Evolutionary conservation across 1,140 invertebrate species (phyloP), one percentile per base, ranked within the genome.

Genomic region (Drosophila kanapiae): DNA sequence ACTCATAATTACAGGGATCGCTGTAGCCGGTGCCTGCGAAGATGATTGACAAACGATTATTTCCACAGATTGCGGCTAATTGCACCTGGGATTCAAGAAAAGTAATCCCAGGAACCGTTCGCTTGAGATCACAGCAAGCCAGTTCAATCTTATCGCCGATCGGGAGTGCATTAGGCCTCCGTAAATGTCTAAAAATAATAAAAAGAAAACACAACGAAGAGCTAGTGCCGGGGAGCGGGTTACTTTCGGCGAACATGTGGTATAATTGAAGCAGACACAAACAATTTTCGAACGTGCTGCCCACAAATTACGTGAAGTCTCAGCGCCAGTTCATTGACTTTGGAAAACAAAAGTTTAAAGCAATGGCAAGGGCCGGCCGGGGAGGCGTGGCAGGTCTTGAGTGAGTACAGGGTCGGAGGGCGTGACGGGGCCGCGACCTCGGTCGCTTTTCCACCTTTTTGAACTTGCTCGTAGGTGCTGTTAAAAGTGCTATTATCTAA

Each of bases 1-100:
- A 76, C 74, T 76, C 74, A 75, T 74, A 76, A 76, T 65, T 51
- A 58, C 74, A 65, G 74, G 72, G 38, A 72, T 71, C 38, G 43
- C 18, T 42, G n/a, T 65, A 42, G 49, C 37, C 67, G 31, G 35
- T 29, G 60, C 33, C 18, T 42, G 16, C 35, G 23, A 49, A 42
- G 33, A 64, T 75, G 60, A 76, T 76, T 76, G 74, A 53, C 74
- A 58, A 57, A 65, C 61, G 71, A 76, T 76, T 65, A 63, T 65
- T 43, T 40, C 13, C 33, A 63, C 31, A 76, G 74, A 76, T 76
- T 75, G 72, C 63, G 74, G 60, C 71, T 76, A 76, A 76, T 76
- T 75, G 74, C 51, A 43, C 59, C 37, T 53, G 29, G 27, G 37
- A 49, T 42, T 64, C 23, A 31, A 31, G 31, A 23, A 63, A 13